Percentiles rank a stretch among this genome's conserved stretches.
These are phyloP conservation scores for Istiophorus platypterus DNA, from an alignment of 2,113 vertebrate genomes.

Conservation along the genomic window DNA sequence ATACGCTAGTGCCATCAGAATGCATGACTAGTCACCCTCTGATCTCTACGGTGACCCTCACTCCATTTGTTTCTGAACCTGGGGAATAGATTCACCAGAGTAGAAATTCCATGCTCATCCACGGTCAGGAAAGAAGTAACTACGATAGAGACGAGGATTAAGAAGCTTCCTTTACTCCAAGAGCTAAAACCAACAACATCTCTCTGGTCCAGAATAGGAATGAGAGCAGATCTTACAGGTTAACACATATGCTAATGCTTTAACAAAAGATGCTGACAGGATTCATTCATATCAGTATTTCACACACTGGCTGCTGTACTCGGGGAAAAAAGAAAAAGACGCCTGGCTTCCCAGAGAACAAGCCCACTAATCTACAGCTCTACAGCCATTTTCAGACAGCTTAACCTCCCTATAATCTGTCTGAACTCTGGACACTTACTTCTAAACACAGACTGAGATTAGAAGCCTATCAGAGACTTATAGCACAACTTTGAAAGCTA, in stretches of 20 bases:
- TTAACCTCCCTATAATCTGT: conserved; percentile 66
- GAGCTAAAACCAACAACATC: background rate
- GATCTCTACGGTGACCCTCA: background rate
- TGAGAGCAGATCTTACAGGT: conserved; percentile 1
- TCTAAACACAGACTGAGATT: conserved; percentile 65
- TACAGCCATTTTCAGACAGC: conserved; percentile 60
- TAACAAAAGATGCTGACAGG: conserved; percentile 1
- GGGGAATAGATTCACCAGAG: background rate
- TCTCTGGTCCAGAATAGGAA: background rate
- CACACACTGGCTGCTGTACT: conserved; percentile 27
- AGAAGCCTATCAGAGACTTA: conserved; percentile 52
- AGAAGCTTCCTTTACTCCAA: background rate
- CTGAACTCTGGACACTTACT: conserved; percentile 59
- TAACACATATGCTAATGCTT: background rate
- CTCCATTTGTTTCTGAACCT: background rate
- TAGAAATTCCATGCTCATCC: background rate
- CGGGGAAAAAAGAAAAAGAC: background rate
- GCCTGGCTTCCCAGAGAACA: conserved; percentile 40
- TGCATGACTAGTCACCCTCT: background rate
- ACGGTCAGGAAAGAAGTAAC: background rate
- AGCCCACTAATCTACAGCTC: conserved; percentile 54
- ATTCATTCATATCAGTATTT: conserved; percentile 24
- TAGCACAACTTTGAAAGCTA: conserved; percentile 48
- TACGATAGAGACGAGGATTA: background rate
- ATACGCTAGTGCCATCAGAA: background rate